Percentiles rank a stretch among this genome's conserved stretches.
Conservation (phyloP, 30 jellyfish, hydroid and myxozoan genomes). For the Cassiopea andromeda region DNA sequence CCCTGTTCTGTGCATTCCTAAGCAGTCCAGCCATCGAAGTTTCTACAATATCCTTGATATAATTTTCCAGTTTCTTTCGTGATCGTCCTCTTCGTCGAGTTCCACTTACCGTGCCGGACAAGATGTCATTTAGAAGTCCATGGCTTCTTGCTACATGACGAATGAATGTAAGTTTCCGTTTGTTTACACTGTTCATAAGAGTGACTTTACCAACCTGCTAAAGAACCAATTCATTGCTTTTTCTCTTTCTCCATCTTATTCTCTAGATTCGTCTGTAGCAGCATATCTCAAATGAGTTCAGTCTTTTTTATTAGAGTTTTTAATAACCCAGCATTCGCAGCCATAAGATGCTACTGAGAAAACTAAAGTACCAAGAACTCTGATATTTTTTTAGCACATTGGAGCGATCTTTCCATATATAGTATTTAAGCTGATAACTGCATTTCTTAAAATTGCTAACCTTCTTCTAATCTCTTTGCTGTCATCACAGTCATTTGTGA, state of each 20-base stretch:
- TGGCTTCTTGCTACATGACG: constrained; percentile 25
- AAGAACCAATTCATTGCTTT: constrained; percentile 19
- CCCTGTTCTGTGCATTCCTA: not conserved
- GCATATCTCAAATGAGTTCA: constrained; percentile 11
- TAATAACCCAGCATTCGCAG: not conserved
- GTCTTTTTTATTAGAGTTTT: not conserved
- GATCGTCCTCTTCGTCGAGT: not conserved
- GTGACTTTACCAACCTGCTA: not conserved
- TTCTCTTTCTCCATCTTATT: constrained; percentile 11
- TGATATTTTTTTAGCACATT: not conserved
- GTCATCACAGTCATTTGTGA: constrained; percentile 46
- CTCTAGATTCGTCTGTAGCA: constrained; percentile 14
- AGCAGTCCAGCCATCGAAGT: not conserved
- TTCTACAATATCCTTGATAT: not conserved
- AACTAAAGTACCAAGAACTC: constrained; percentile 10
- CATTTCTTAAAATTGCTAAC: constrained; percentile 3
- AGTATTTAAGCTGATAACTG: not conserved
- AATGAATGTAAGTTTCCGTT: not conserved
- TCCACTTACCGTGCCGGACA: constrained; percentile 25
- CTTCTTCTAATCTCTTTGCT: constrained; percentile 39
- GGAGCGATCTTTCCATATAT: constrained; percentile 24
- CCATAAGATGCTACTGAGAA: constrained; percentile 24
- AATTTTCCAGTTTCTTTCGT: not conserved
- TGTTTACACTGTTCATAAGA: constrained; percentile 14
- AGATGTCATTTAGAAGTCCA: constrained; percentile 17